Evolutionary conservation across 2,113 vertebrate genomes (phyloP), one percentile per base, ranked within the genome.

Genomic region (Atractosteus spatula): DNA sequence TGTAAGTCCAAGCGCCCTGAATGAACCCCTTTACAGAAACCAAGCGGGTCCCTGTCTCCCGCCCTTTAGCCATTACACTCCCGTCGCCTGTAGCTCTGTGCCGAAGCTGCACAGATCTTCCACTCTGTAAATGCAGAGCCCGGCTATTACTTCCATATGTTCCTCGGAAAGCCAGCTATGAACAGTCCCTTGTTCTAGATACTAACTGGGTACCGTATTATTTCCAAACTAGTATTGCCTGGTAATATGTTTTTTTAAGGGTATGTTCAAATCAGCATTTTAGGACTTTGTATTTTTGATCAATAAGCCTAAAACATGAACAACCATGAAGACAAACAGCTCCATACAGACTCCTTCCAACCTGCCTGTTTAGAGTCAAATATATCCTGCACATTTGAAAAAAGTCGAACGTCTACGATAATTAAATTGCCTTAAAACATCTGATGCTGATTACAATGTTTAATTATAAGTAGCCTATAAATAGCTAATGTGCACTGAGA

Each of bases 131-230:
- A 79, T 67, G 83, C 83, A 51, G 74, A 82, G 79, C 84, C 72
- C 76, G 66, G 79, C 93, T 95, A 98, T 97, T 92, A 90, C 94
- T 97, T 97, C 96, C 97, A 98, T 93, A 97, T 98, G 96, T 95
- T 91, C 79, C 67, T 89, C 90, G 93, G 88, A 90, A 91, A 92
- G 87, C 78, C 87, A 89, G 90, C 89, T 80, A 84, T 90, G 92
- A 96, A 93, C 92, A 91, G 93, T 81, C 84, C 88, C 89, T 92
- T 94, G 93, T 93, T 93, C 88, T 91, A 87, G 89, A 92, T 62
- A 14, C 13, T 62, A 16, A 29, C 7, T 11, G 6, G 17, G 14
- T 62, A 29, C 14, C 6, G 59, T 62, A 62, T 16, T 7, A 62
- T 10, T 51, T 51, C 10, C 1, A 5, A 51, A 51, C 47, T 5